These are phyloP conservation scores for Acanthosepion esculentum DNA, from an alignment of 2,888 invertebrate species.

Conservation along the genomic window DNA sequence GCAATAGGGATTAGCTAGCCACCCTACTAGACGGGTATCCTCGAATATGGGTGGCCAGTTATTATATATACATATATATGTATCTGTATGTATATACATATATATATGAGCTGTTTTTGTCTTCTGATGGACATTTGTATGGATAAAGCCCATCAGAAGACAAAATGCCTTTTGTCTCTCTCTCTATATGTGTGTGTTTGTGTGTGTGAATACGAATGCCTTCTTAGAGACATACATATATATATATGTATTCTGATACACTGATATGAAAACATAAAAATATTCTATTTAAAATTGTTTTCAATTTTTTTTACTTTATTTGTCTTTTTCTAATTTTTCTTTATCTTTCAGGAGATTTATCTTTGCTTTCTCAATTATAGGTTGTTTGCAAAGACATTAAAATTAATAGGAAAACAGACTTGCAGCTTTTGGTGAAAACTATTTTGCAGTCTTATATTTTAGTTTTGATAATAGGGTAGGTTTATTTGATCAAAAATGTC, in stretches of 20 bases:
- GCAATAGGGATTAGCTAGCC: too few relatives aligned
- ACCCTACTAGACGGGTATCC: too few relatives aligned
- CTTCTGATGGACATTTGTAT: too few relatives aligned
- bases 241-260: too few relatives aligned
- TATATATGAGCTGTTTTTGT: too few relatives aligned
- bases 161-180: not conserved
- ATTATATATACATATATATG: too few relatives aligned
- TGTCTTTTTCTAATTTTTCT: not conserved
- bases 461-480: not conserved
- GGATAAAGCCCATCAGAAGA: too few relatives aligned
- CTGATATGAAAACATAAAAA: not conserved
- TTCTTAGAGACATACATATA: too few relatives aligned
- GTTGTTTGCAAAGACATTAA: conserved; percentile 33
- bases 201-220: too few relatives aligned
- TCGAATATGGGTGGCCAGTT: too few relatives aligned
- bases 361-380: not conserved
- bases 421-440: conserved; percentile 1
- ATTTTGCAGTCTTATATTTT: not conserved
- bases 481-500: not conserved
- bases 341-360: not conserved
- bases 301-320: too few relatives aligned
- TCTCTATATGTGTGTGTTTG: not conserved
- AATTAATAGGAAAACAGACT: not conserved
- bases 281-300: not conserved
- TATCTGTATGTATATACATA: too few relatives aligned